Evolutionary conservation across 2,888 invertebrate species (phyloP), one percentile per base, ranked within the genome.

Genomic region (Muschampia plurimacula): DNA sequence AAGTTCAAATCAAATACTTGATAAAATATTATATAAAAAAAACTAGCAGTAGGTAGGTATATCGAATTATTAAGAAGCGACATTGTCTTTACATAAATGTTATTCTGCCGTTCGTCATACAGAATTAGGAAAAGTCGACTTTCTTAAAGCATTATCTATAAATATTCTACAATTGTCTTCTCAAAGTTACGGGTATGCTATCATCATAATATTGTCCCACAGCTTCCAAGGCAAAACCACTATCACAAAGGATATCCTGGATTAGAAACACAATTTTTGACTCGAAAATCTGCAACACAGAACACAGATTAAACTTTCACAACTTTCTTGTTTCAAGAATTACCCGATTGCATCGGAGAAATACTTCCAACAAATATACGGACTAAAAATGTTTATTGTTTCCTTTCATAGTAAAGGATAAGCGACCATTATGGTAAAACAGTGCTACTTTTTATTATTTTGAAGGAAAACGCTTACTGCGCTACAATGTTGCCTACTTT

Each of bases 281-380:
- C 55, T 55, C 10, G 55, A 59, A 55, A 36, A 12, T 12, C 55
- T 52, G 12, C 44, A 64, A 28, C 22, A 52, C 8, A 68, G 68
- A 64, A 28, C 22, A 52, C 8, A 68, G 68, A 68, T 68, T 62
- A 49, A 68, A 68, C 68, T 60, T 36, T 36, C 8, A 49, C 32
- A 60, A n/a, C n/a, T n/a, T n/a, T n/a, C n/a, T 68, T 68, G 49
- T 68, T 60, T 46, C 36, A 55, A 15, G 32, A 32, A 60, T 32
- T 46, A 49, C 36, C 49, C 32, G 15, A 68, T 60, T 15, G 46
- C 49, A 39, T 49, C 49, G n/a, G 15, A 60, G 49, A 46, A 12
- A 49, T 39, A 36, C 41, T 57, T 7, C 22, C 49, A 12, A 55
- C 52, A 55, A 52, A 39, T 36, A n/a, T 6, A 52, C 15, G 12